A percentile compares a stretch with the other conserved stretches of the same genome.
Evolutionary conservation across 2,113 vertebrate species (phyloP).

Genomic region (Hyperopisus bebe): DNA sequence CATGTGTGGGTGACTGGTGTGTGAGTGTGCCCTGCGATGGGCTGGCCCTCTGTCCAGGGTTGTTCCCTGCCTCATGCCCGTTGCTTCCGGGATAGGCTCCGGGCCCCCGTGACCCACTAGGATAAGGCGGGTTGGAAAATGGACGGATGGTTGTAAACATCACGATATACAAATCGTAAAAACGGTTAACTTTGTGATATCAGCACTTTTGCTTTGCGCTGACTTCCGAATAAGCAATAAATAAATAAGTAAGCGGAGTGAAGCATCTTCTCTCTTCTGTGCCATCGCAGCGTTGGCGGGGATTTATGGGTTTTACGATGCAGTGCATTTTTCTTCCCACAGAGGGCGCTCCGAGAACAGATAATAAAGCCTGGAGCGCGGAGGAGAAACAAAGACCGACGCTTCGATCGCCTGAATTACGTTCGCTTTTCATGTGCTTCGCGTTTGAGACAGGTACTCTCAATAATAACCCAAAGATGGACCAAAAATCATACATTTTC

Average conservation of each 20-base stretch:
- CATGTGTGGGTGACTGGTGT: too few species aligned
- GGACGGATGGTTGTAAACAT: too few species aligned
- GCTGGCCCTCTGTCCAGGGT: too few species aligned
- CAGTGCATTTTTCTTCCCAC: not conserved
- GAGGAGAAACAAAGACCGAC: not conserved
- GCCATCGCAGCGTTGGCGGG: not conserved
- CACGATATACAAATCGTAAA: not conserved
- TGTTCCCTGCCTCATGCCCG: too few species aligned
- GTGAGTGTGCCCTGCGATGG: too few species aligned
- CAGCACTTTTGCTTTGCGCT: not conserved
- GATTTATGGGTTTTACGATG: not conserved
- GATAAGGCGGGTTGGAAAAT: too few species aligned
- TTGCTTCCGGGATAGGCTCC: too few species aligned
- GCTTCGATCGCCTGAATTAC: not conserved
- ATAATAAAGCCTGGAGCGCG: not conserved
- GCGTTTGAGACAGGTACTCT: not conserved
- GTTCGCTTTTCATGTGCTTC: not conserved
- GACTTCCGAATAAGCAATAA: not conserved
- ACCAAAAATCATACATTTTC: not conserved
- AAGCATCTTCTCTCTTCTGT: not conserved
- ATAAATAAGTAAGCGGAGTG: not conserved
- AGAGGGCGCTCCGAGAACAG: slow-evolving; percentile 6
- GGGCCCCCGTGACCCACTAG: too few species aligned
- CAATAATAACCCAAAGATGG: not conserved
- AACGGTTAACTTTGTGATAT: not conserved